A percentile compares a stretch with the other conserved stretches of the same genome.
phyloP scores from a whole-genome alignment of 2,888 invertebrate genomes.

The Orgyia antiqua region DNA sequence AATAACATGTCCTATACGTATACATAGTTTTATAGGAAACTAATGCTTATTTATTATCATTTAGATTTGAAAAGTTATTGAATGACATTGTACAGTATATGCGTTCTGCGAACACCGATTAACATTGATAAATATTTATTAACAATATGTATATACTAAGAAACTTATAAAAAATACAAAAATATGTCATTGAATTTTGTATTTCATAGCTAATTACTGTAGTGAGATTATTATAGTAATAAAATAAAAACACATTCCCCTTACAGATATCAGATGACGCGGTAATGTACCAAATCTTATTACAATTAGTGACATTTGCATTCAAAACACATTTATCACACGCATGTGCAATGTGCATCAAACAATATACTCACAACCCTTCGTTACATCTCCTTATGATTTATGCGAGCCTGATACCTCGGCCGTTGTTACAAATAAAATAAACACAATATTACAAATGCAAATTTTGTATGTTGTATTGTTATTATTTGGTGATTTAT shows the following conservation, averaged over 20 bases:
- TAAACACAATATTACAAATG: slow-evolving; percentile 56
- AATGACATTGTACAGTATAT: no score
- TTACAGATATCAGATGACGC: slow-evolving; percentile 26
- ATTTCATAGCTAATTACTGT: no score
- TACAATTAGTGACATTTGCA: slow-evolving; percentile 72
- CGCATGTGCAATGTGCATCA: slow-evolving; percentile 48
- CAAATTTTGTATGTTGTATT: slow-evolving; percentile 40
- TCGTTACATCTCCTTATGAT: slow-evolving; percentile 65
- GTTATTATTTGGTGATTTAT: slow-evolving; percentile 11
- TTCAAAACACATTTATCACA: slow-evolving; percentile 61
- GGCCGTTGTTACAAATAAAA: slow-evolving; percentile 42
- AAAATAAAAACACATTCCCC: slow-evolving; percentile 27
- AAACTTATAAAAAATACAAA: no score
- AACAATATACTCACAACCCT: slow-evolving; percentile 32
- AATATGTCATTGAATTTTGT: no score
- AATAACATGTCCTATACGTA: slow-evolving; percentile 19
- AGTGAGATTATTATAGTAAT: no score
- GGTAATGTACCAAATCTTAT: slow-evolving; percentile 53
- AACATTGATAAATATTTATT: no score
- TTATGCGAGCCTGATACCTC: slow-evolving; percentile 54
- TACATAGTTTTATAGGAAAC: no score
- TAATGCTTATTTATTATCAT: no score
- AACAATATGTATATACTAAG: no score
- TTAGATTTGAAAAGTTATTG: no score
- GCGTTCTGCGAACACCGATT: no score